These are phyloP conservation scores for Trigoniulus corallinus DNA, from an alignment of 1,140 invertebrate species.

Conservation along the genomic window DNA sequence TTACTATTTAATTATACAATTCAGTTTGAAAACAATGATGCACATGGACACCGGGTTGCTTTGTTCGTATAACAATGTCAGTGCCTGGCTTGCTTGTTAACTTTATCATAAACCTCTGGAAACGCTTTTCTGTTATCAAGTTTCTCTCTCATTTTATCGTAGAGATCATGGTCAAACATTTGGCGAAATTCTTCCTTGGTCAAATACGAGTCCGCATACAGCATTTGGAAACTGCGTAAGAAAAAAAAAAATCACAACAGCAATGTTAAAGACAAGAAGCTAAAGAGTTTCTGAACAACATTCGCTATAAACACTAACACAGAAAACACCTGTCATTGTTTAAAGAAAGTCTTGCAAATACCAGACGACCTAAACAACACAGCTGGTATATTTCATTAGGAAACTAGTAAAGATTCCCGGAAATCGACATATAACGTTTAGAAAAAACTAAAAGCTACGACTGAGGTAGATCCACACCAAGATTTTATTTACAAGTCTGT, in stretches of 20 bases:
- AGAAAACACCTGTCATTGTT: neutral
- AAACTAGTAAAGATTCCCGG: too few species aligned
- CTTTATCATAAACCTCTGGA: slow-evolving; percentile 67
- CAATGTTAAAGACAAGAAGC: neutral
- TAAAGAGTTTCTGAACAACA: neutral
- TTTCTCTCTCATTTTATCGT: slow-evolving; percentile 45
- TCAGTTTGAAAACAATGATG: too few species aligned
- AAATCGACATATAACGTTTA: too few species aligned
- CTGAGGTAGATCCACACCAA: neutral
- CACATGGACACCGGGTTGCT: too few species aligned
- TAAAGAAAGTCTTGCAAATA: neutral
- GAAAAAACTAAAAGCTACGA: neutral
- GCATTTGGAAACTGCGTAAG: slow-evolving; percentile 53
- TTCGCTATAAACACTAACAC: neutral
- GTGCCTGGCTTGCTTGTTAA: slow-evolving; percentile 43
- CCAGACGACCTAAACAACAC: too few species aligned
- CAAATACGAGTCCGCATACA: slow-evolving; percentile 66
- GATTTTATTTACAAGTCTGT: neutral
- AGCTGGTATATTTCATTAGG: too few species aligned
- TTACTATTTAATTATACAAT: too few species aligned
- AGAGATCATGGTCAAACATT: slow-evolving; percentile 67
- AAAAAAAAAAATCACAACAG: slow-evolving; percentile 5
- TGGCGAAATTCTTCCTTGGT: slow-evolving; percentile 54
- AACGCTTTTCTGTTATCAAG: slow-evolving; percentile 50
- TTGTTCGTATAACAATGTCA: slow-evolving; percentile 24